Evolutionary conservation across 2,113 vertebrate genomes (phyloP), one percentile per base, ranked within the genome.

Genomic region (Paramisgurnus dabryanus): DNA sequence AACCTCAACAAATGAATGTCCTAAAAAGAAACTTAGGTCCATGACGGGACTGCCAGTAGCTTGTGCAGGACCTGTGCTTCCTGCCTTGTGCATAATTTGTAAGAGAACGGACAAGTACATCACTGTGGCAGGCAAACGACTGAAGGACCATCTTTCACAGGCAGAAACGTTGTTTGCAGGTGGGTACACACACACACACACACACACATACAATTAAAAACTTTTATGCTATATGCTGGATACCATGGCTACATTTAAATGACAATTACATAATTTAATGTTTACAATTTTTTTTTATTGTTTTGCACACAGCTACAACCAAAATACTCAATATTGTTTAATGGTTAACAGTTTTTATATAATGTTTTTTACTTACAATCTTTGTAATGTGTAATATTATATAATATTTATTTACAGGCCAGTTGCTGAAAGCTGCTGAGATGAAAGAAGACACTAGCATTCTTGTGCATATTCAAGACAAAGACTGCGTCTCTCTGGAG

Each of bases 11-110:
- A n/a, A 10, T 60, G 34, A 9, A 55, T 27, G 27, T 27, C 45
- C 5, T 9, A 47, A 47, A 47, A 78, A 73, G 63, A 83, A 72
- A 79, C 53, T 47, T 58, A 13, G 47, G 17, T 83, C 49, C 47
- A 74, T 63, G 41, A 67, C n/a, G 11, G 55, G 57, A 22, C 55
- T 76, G 64, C 63, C 77, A 53, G 57, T 47, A 47, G 5, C 45
- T 47, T 47, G 45, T 47, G 45, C 45, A 7, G 45, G 45, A 2
- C 3, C 45, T 47, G 45, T 27, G 27, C 27, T 27, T 27, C 27
- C 27, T 27, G 27, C 27, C 27, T 27, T 27, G 27, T 47, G 45
- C 45, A 47, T 47, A 47, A 47, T 47, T 47, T 47, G 45, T 3
- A 47, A 47, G 45, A 47, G 3, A 47, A 47, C 45, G 45, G 45